Conservation (phyloP, 1,140 invertebrate species). For the Drosophila lacertosa region DNA sequence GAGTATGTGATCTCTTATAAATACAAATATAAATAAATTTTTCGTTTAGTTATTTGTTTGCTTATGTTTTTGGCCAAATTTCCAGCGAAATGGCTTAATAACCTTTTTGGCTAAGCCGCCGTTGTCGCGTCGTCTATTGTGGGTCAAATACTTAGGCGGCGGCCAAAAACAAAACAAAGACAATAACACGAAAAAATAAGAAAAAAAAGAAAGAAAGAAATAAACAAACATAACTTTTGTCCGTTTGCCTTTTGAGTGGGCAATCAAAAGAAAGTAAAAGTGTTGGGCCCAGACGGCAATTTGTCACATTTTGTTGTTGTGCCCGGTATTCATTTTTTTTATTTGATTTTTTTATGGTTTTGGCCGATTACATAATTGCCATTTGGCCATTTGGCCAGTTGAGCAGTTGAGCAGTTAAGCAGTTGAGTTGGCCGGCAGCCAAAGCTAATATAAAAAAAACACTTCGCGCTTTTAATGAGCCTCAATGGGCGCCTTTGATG, state of each 20-base stretch:
- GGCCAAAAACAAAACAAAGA: constrained; percentile 10
- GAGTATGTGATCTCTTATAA: background rate
- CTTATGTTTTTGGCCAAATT: constrained; percentile 21
- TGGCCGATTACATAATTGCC: constrained; percentile 70
- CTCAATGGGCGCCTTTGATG: constrained; percentile 49
- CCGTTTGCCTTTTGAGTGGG: constrained; percentile 29
- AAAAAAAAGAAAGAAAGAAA: constrained; percentile 10
- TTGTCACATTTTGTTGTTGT: constrained; percentile 44
- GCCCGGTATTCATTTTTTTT: constrained; percentile 37
- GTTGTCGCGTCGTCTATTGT: constrained; percentile 30
- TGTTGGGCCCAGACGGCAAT: constrained; percentile 40
- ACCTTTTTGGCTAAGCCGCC: constrained; percentile 58
- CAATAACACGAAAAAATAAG: background rate
- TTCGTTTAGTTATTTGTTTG: background rate
- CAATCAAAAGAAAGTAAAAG: constrained; percentile 58
- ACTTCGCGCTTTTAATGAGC: constrained; percentile 60
- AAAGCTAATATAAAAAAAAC: constrained; percentile 64
- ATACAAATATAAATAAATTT: background rate
- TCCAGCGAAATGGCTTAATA: constrained; percentile 49
- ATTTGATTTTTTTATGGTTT: constrained; percentile 45
- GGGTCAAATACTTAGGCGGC: constrained; percentile 31
- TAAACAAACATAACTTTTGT: constrained; percentile 60
- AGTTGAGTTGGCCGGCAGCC: constrained; percentile 58
- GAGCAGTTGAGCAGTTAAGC: too few relatives aligned
- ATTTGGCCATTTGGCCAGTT: constrained; percentile 36